Conservation (phyloP, 2,797 vertebrate species). For the Phrynocephalus forsythii region DNA sequence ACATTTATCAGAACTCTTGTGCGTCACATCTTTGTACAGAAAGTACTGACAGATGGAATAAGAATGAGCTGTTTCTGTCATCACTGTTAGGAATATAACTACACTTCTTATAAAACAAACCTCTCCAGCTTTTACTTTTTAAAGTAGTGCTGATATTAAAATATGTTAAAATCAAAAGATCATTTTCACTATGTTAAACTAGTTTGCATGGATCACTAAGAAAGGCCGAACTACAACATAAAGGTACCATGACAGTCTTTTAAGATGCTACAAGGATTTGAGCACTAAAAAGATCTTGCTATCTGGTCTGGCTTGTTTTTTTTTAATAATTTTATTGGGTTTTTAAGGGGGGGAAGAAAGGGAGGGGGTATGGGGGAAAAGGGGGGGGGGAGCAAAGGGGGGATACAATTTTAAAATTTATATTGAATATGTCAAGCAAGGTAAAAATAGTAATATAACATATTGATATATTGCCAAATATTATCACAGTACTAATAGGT, state of each 20-base stretch:
- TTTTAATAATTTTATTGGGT: too few species aligned
- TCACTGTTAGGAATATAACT: constrained; percentile 33
- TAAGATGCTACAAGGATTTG: background rate
- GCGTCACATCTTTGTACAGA: constrained; percentile 41
- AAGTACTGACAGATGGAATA: constrained; percentile 52
- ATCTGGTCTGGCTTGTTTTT: background rate
- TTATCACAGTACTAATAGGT: too few species aligned
- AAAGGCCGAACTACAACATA: background rate
- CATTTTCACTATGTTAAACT: constrained; percentile 2
- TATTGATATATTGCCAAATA: too few species aligned
- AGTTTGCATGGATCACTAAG: background rate
- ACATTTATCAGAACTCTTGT: constrained; percentile 40
- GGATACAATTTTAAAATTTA: too few species aligned
- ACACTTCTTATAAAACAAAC: constrained; percentile 28
- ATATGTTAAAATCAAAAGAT: constrained; percentile 19
- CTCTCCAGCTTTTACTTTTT: constrained; percentile 33
- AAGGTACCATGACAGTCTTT: background rate
- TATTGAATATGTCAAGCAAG: too few species aligned
- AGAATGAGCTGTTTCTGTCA: constrained; percentile 45
- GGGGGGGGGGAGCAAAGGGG: too few species aligned
- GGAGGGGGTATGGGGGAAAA: too few species aligned
- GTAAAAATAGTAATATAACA: too few species aligned
- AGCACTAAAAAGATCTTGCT: background rate
- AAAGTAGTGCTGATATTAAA: constrained; percentile 33
- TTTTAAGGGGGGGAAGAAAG: too few species aligned